phyloP scores from a whole-genome alignment of 2,113 vertebrate genomes.

The Capreolus pygargus region DNA sequence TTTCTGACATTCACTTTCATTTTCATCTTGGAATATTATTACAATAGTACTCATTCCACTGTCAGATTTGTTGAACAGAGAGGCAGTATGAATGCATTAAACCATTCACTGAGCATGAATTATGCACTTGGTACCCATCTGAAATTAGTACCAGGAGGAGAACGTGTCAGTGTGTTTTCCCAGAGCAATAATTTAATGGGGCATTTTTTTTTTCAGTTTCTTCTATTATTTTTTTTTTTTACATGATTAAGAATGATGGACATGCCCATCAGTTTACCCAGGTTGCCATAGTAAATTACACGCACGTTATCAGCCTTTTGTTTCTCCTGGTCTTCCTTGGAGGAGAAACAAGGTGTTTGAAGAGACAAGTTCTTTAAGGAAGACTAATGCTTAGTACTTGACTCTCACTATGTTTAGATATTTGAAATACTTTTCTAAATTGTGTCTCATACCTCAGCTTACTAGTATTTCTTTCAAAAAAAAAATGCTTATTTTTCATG shows the following conservation, averaged over 20 bases:
- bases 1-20: slow-evolving; percentile 61
- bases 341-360: not conserved
- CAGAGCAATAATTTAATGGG: not conserved
- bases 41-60: slow-evolving; percentile 24
- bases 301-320: not conserved
- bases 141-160: not conserved
- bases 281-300: not conserved
- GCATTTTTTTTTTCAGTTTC: not conserved
- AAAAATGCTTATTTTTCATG: not conserved
- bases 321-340: not conserved
- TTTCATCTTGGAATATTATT: slow-evolving; percentile 50
- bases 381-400: not conserved
- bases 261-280: not conserved
- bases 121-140: not conserved
- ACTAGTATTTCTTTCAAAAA: not conserved
- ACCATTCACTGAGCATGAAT: slow-evolving; percentile 18
- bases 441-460: not conserved
- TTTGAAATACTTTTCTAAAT: not conserved
- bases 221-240: not conserved
- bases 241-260: not conserved
- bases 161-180: not conserved
- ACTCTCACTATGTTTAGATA: not conserved
- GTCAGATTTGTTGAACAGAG: slow-evolving; percentile 24
- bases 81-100: slow-evolving; percentile 26
- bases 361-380: not conserved